A percentile compares a stretch with the other conserved stretches of the same genome.
Evolutionary conservation across 2,113 vertebrate species (phyloP).

Genomic region (Melanocharis versteri): DNA sequence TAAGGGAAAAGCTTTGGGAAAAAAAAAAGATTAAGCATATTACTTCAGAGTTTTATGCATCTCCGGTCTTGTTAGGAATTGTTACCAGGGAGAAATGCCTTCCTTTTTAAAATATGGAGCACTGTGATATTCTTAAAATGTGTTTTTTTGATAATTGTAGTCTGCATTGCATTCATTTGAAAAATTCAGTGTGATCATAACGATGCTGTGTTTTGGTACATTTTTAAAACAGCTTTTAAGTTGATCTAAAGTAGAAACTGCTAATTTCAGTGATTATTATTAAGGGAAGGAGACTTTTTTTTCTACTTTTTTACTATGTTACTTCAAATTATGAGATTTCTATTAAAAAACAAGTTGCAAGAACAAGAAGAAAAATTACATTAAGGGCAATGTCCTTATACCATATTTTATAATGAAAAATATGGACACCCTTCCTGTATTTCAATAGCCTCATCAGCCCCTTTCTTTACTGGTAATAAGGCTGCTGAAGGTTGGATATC

Average conservation of each 20-base stretch:
- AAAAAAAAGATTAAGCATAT: fast-evolving
- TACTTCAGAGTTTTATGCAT: neutral
- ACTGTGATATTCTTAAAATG: neutral
- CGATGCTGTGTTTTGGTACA: neutral
- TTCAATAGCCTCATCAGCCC: constrained; percentile 40
- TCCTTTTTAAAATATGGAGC: neutral
- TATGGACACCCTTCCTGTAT: neutral
- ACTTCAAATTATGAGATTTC: neutral
- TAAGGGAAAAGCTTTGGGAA: neutral
- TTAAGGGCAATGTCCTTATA: neutral
- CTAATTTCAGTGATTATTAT: neutral
- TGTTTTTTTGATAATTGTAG: neutral
- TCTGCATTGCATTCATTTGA: neutral
- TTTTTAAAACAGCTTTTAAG: neutral
- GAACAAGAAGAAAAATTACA: neutral
- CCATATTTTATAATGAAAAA: neutral
- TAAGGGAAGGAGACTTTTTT: neutral
- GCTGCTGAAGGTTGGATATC: constrained; percentile 4
- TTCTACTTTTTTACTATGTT: neutral
- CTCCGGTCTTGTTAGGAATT: neutral
- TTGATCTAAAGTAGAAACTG: neutral
- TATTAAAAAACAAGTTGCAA: neutral
- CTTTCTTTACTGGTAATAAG: constrained; percentile 18
- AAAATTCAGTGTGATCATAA: neutral
- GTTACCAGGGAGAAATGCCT: neutral